Conservation (phyloP, 2,113 vertebrate genomes). For the Oreochromis tanganicae region DNA sequence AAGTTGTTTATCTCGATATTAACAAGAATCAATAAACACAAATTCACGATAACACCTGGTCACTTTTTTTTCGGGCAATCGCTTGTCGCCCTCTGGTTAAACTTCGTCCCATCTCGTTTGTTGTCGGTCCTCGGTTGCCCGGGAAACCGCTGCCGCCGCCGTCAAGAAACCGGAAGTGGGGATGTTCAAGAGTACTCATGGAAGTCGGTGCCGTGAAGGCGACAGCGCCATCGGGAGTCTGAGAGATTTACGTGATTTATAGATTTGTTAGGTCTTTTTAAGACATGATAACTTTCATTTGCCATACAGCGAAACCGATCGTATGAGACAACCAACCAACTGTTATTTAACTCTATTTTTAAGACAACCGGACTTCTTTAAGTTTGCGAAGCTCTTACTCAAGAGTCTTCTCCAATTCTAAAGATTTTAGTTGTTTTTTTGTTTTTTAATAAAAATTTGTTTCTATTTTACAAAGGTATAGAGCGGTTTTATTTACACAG, state of each 20-base stretch:
- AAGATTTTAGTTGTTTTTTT: neutral
- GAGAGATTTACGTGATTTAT: neutral
- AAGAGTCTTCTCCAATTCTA: neutral
- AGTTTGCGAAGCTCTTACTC: neutral
- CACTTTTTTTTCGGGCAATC: neutral
- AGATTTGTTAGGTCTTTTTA: neutral
- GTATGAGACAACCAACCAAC: neutral
- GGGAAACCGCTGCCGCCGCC: constrained; percentile 26
- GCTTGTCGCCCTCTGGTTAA: neutral
- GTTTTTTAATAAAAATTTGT: neutral
- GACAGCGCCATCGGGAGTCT: constrained; percentile 23
- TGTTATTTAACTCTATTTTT: neutral
- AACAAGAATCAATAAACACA: neutral
- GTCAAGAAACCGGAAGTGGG: neutral
- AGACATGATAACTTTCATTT: neutral
- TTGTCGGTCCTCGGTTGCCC: constrained; percentile 45
- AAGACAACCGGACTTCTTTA: neutral
- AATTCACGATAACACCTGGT: neutral
- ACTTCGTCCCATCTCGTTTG: constrained; percentile 5
- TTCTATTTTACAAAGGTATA: neutral
- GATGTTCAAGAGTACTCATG: neutral
- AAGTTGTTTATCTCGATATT: neutral
- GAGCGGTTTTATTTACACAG: neutral
- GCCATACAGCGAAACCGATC: neutral
- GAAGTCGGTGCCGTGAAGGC: neutral